Evolutionary conservation across 2,888 invertebrate species (phyloP), one percentile per base, ranked within the genome.

Genomic region (Napeogenes sylphis): DNA sequence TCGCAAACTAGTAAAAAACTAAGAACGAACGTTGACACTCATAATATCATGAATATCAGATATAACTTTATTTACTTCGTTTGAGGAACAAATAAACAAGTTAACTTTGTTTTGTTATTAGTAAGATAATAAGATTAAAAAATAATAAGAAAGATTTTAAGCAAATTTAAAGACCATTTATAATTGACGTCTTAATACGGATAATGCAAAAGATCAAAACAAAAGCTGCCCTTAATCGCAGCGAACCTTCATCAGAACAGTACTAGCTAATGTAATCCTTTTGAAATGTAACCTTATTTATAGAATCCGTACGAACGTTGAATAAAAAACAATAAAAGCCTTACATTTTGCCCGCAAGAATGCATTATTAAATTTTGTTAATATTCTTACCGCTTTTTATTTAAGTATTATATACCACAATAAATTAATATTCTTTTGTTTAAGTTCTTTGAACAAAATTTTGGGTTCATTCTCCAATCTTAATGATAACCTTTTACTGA

Each of bases 231-330:
- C 58, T 62, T 66, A 69, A 67, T 69, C 65, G 65, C 62, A 38
- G 57, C 59, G 75, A 81, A 87, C 87, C 87, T 83, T 83, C 83
- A 81, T 89, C 86, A 88, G 78, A 77, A 78, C 74, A 78, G 76
- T 79, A 83, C 84, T 85, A 80, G 84, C 83, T 85, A 81, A 82
- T 81, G 81, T 84, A 87, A 88, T 88, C 89, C 87, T 79, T 81
- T 84, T 66, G 83, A 87, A 87, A 83, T 84, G 81, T 79, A 80
- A 82, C 84, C 83, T 87, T 88, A 89, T 90, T 89, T 90, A 90
- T 87, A 80, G 85, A 83, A 80, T 79, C 78, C 75, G 72, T 79
- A 75, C 70, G 72, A 80, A 74, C 76, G 75, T 78, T 72, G 70
- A 74, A 70, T 73, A 69, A 68, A 74, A 71, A 69, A 62, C 63